A percentile compares a stretch with the other conserved stretches of the same genome.
These are phyloP conservation scores for Eupithecia tripunctaria DNA, from an alignment of 2,888 invertebrate genomes.

Conservation along the genomic window DNA sequence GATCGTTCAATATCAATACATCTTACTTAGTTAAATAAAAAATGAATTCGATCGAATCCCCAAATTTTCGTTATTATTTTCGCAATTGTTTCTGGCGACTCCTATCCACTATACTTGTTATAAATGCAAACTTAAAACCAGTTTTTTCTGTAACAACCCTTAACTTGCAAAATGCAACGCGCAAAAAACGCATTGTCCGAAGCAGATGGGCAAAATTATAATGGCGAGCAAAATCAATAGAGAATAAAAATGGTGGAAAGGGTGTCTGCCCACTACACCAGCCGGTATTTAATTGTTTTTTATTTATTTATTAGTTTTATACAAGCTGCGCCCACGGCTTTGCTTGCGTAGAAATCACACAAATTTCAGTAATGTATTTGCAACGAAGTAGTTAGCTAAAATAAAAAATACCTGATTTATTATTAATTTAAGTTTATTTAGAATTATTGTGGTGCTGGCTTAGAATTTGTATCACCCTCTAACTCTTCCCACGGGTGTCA, in stretches of 20 bases:
- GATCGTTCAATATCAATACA: no score
- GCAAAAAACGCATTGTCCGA: slow-evolving; percentile 70
- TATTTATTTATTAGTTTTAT: no score
- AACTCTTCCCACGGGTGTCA: no score
- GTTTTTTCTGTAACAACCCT: slow-evolving; percentile 62
- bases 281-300: background rate
- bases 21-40: no score
- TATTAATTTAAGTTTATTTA: no score
- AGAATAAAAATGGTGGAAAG: slow-evolving; percentile 9
- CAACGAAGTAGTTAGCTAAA: no score
- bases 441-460: no score
- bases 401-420: no score
- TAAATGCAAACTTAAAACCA: slow-evolving; percentile 66
- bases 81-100: background rate
- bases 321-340: no score
- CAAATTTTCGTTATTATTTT: background rate
- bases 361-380: no score
- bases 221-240: slow-evolving; percentile 49
- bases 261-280: background rate
- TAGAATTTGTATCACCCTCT: no score
- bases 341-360: no score
- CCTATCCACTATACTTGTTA: slow-evolving; percentile 48
- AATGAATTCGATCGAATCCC: background rate
- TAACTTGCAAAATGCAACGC: slow-evolving; percentile 65
- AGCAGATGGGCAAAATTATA: slow-evolving; percentile 70